Evolutionary conservation across 64 coral and sea anemone species (phyloP), one percentile per base, ranked within the genome.

Genomic region (Orbicella faveolata): DNA sequence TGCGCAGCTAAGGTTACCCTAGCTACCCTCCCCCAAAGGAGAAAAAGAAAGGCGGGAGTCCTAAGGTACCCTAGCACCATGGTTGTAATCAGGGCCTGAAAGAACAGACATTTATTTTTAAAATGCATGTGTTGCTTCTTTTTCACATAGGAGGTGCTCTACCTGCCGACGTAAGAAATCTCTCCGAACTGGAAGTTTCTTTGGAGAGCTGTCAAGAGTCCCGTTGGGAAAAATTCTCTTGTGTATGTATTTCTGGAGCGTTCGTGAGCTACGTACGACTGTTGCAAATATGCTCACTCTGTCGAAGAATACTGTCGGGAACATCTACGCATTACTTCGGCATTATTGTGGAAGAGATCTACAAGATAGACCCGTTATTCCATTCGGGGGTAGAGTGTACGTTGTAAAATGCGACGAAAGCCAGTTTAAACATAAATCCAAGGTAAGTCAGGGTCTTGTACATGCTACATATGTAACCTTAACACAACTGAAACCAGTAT

Each of bases 391-490:
- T 7, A 33, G 12, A 79, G 57, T 63, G 13, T 79, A 68, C 36
- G 23, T 89, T 1, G 39, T 79, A 0, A 89, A 89, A 25, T 79
- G 75, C 19, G 88, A 89, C 76, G 88, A 89, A 54, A 79, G 88
- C 52, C 75, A 89, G 35, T 89, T 89, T 35, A 79, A 88, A 13
- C 86, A 88, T 51, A 88, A 88, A 21, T 73, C 67, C 23, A 87
- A 87, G 67, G 41, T 87, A 53, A 53, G 30, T 30, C 30, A 30
- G 30, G 30, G 30, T 30, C 30, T 30, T 30, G 30, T 30, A 30
- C 30, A 30, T 30, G 30, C 30, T 30, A 30, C 30, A 30, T 30
- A 30, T 30, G 30, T 30, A 30, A 30, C 30, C 30, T 30, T 30
- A 30, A 30, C 30, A 30, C 30, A 30, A 30, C 30, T 30, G 30